These are phyloP conservation scores for Neodiprion virginianus DNA, from an alignment of 1,140 invertebrate species.

Conservation along the genomic window DNA sequence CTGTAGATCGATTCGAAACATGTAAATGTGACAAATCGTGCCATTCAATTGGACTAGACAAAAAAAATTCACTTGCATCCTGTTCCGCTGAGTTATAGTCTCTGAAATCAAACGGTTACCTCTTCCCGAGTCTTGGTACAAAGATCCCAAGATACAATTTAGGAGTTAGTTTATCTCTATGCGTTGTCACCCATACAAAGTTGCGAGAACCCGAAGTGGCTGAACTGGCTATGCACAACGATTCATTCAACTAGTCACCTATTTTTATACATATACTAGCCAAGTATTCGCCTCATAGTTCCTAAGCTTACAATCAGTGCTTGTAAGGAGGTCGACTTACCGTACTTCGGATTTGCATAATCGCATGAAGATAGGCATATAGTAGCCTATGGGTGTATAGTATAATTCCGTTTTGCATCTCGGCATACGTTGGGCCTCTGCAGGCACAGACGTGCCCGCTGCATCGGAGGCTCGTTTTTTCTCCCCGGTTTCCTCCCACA, in stretches of 20 bases:
- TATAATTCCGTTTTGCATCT: constrained; percentile 5
- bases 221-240: background rate
- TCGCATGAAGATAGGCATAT: constrained; percentile 2
- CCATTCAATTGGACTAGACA: too few species aligned
- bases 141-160: too few species aligned
- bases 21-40: too few species aligned
- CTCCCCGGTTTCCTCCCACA: background rate
- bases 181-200: too few species aligned
- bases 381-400: background rate
- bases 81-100: too few species aligned
- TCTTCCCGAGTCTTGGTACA: too few species aligned
- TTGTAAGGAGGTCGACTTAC: constrained; percentile 4
- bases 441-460: background rate
- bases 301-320: constrained; percentile 7
- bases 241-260: background rate
- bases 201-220: too few species aligned
- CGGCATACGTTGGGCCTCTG: background rate
- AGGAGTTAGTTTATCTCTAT: too few species aligned
- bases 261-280: background rate
- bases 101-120: too few species aligned
- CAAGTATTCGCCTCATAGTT: constrained; percentile 1
- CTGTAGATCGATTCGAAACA: too few species aligned
- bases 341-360: constrained; percentile 1
- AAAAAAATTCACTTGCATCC: too few species aligned
- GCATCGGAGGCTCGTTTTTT: background rate